phyloP scores from a whole-genome alignment of 2,113 vertebrate species.

The Oncorhynchus clarkii region DNA sequence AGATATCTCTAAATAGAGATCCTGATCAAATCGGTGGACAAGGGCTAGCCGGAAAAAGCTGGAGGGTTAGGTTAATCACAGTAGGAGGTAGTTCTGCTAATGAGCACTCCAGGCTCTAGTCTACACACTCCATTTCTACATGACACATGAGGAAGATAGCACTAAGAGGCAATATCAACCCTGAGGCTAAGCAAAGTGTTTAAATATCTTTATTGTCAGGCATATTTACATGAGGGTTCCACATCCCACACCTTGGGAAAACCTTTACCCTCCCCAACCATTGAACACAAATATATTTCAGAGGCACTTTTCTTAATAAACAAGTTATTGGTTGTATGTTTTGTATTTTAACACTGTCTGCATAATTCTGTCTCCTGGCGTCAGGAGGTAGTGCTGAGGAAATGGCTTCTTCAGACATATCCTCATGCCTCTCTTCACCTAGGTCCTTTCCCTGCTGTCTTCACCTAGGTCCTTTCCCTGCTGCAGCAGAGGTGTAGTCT shows the following conservation, averaged over 20 bases:
- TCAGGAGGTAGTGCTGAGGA: conserved; percentile 32
- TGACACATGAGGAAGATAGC: too few species aligned
- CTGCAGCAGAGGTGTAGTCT: too few species aligned
- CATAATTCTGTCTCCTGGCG: conserved; percentile 48
- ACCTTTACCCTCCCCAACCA: conserved; percentile 12
- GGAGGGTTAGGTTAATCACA: too few species aligned
- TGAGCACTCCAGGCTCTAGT: too few species aligned
- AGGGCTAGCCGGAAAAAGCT: too few species aligned
- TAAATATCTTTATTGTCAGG: conserved; percentile 49
- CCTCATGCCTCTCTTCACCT: conserved; percentile 13
- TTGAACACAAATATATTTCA: conserved; percentile 40
- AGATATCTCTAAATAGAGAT: too few species aligned
- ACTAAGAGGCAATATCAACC: not conserved
- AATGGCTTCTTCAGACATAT: conserved; percentile 14
- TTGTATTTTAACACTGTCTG: conserved; percentile 44
- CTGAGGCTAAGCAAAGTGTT: not conserved
- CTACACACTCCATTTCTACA: too few species aligned
- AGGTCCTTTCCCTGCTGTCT: conserved; percentile 9
- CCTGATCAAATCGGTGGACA: too few species aligned
- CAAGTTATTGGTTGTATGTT: conserved; percentile 3
- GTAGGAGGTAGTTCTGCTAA: too few species aligned
- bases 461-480: conserved; percentile 11
- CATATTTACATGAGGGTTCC: conserved; percentile 40
- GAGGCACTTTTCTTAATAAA: conserved; percentile 44
- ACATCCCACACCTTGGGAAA: conserved; percentile 12